Evolutionary conservation across 2,888 invertebrate species (phyloP).

Genomic region (Drosophila neonasuta): DNA sequence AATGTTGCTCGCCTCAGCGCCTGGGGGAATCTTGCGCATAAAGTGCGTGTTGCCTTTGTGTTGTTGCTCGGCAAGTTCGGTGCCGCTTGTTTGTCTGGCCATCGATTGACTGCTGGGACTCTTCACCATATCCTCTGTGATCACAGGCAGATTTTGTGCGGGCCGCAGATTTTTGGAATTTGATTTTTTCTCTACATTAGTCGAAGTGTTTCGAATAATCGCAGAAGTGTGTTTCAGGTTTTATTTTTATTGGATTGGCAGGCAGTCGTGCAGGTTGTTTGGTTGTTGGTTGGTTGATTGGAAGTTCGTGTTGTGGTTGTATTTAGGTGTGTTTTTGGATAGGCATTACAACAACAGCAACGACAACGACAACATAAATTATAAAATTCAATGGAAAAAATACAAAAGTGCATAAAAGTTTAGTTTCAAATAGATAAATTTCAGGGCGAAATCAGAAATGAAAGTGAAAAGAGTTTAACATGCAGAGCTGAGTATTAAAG

Average conservation of each 20-base stretch:
- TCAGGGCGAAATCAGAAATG: slow-evolving; percentile 35
- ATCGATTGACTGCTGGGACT: slow-evolving; percentile 93
- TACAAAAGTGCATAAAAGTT: slow-evolving; percentile 50
- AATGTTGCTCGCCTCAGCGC: slow-evolving; percentile 98
- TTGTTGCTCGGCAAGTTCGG: slow-evolving; percentile 83
- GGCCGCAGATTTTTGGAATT: slow-evolving; percentile 72
- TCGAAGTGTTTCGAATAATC: slow-evolving; percentile 33
- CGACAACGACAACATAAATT: slow-evolving; percentile 56
- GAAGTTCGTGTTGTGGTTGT: slow-evolving; percentile 1
- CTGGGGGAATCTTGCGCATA: slow-evolving; percentile 97
- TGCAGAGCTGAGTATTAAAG: slow-evolving; percentile 16
- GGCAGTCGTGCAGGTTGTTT: slow-evolving; percentile 51
- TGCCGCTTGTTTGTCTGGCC: slow-evolving; percentile 89
- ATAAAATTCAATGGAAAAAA: slow-evolving; percentile 38
- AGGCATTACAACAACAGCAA: slow-evolving; percentile 62
- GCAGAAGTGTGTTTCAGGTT: slow-evolving; percentile 21
- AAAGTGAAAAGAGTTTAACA: slow-evolving; percentile 29
- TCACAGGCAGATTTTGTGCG: slow-evolving; percentile 67
- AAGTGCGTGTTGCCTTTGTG: slow-evolving; percentile 94
- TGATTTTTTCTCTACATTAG: slow-evolving; percentile 77
- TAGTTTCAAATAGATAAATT: slow-evolving; percentile 29
- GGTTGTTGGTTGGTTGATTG: slow-evolving; percentile 2
- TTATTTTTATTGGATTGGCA: slow-evolving; percentile 20
- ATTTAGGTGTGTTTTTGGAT: slow-evolving; percentile 22
- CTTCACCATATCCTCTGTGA: slow-evolving; percentile 87